These are phyloP conservation scores for Cepaea hortensis DNA, from an alignment of 2,888 invertebrate genomes.

Conservation along the genomic window DNA sequence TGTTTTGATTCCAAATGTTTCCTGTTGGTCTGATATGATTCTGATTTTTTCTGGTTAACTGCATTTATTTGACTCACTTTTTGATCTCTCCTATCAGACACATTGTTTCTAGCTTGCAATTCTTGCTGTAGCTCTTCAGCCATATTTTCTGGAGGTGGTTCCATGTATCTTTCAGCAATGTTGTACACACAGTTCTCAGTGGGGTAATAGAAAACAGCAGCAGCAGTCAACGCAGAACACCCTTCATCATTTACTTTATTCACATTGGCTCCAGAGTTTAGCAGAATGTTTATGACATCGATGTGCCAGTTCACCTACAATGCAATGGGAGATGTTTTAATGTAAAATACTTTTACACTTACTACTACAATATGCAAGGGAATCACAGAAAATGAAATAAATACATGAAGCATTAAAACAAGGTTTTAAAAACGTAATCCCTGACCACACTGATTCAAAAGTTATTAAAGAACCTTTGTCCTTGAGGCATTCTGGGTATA, in stretches of 20 bases:
- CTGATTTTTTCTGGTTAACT: conserved; percentile 41
- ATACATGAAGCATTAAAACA: too few species aligned
- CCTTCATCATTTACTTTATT: conserved; percentile 75
- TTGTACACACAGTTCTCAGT: conserved; percentile 70
- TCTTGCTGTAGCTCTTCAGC: not conserved
- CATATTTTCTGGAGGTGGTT: conserved; percentile 1
- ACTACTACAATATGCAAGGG: too few species aligned
- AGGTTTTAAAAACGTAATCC: too few species aligned
- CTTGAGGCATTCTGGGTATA: too few species aligned
- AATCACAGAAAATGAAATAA: too few species aligned
- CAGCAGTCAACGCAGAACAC: conserved; percentile 74
- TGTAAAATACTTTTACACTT: too few species aligned
- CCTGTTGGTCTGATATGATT: not conserved
- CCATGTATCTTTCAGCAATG: conserved; percentile 66
- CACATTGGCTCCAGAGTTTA: conserved; percentile 75
- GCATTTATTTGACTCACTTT: conserved; percentile 46
- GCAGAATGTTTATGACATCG: conserved; percentile 72
- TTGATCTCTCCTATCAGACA: conserved; percentile 39
- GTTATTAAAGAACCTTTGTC: too few species aligned
- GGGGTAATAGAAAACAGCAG: conserved; percentile 74
- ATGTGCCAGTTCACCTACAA: conserved; percentile 73
- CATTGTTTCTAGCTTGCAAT: not conserved
- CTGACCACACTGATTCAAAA: too few species aligned
- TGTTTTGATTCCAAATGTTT: conserved; percentile 32
- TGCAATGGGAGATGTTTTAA: not conserved